Evolutionary conservation across 2,797 vertebrate genomes (phyloP), one percentile per base, ranked within the genome.

Genomic region (Sternarchorhynchus goeldii): DNA sequence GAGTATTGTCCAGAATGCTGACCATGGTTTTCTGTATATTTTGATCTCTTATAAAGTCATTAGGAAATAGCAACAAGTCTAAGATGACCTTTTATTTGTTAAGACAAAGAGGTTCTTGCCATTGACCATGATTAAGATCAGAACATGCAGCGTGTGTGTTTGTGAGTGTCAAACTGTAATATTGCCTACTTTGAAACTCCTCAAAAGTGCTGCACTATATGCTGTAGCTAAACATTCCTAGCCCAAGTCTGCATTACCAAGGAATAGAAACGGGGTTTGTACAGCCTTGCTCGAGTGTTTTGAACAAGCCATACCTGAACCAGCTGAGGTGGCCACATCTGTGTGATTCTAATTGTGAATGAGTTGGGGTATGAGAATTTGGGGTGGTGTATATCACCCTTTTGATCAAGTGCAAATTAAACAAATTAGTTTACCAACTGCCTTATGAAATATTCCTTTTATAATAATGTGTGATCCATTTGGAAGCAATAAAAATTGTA

Each of bases 401-500:
- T 71, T 69, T 72, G 68, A 81, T 79, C 31, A 73, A 70, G 79
- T 79, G 84, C 71, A 36, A 79, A 79, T 74, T 68, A 21, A 32
- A 63, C 41, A 16, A 76, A 79, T 56, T 57, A 64, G 79, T 81
- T 83, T 82, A 85, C 85, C 81, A 72, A 77, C 79, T 84, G 85
- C 85, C 85, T 86, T 86, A 84, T 81, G 55, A 81, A 79, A 77
- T 59, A 58, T 73, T 83, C 50, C 21, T 86, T 85, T 87, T 85
- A 81, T 85, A 84, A 81, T 85, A 84, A 79, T 41, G 73, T 79
- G 75, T 81, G 76, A 75, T 78, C 36, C 74, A 78, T 80, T 74
- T 84, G 77, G 68, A 75, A 84, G 79, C 73, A 81, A 84, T 84
- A 85, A 85, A 86, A 84, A 62, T 59, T 21, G 6, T 73, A 59